Evolutionary conservation across 2,797 vertebrate species (phyloP), one percentile per base, ranked within the genome.

Genomic region (Anguilla obscura): DNA sequence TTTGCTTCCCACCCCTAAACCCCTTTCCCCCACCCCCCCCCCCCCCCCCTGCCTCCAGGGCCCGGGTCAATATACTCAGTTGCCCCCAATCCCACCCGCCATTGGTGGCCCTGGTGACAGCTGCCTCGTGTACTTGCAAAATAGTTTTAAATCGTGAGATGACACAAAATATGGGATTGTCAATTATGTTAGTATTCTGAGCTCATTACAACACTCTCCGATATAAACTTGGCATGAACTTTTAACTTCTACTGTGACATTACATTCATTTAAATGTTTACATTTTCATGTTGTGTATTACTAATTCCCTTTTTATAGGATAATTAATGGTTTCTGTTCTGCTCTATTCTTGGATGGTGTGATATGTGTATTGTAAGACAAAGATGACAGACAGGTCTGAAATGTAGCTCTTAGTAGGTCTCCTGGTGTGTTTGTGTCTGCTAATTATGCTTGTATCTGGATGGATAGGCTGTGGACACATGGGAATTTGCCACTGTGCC

Each of bases 401-500:
- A 48, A 84, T 16, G 10, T 18, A 71, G 33, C 33, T 36, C 16
- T 12, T 56, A 27, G n/a, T 30, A 54, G 27, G 48, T 33, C 18
- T 74, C 24, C 24, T 10, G 87, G 63, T 50, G 63, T 30, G 30
- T 56, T 63, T 56, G 87, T 56, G 16, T 40, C 83, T n/a, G n/a
- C 56, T 87, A 84, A 84, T 48, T 45, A 21, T 45, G 63, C 82
- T 71, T 48, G 69, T 83, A 33, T 88, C 56, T 40, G 48, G 21
- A 84, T 54, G 30, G 30, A 33, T 54, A 40, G 63, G 21, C 33
- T 33, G 8, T 0, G 8, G 87, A 18, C 80, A 30, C 21, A 30
- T 33, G 60, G 80, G 58, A 50, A 12, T 66, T 87, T 66, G 33
- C 14, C 30, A 76, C 40, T 18, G 48, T 48, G 36, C 45, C 45